Evolutionary conservation across 2,113 vertebrate genomes (phyloP).

Genomic region (Serilophus lunatus): DNA sequence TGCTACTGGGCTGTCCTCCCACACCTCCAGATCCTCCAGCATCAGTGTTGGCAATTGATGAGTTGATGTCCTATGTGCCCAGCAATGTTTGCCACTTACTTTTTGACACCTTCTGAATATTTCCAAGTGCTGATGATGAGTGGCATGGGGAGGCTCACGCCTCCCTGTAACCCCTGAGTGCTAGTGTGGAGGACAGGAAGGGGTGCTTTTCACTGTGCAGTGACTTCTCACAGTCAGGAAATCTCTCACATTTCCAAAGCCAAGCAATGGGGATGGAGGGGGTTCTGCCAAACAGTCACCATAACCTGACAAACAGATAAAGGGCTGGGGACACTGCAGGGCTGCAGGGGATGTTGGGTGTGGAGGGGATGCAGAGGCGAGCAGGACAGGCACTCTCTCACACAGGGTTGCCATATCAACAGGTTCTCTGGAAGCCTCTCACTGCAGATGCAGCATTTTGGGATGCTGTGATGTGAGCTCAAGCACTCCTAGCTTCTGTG

Average conservation of each 20-base stretch:
- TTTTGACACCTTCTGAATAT: not conserved
- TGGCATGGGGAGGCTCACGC: not conserved
- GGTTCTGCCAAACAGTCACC: not conserved
- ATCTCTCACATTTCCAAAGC: not conserved
- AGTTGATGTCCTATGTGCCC: not conserved
- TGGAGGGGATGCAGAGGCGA: fast-evolving
- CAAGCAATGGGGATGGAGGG: not conserved
- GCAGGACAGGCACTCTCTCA: not conserved
- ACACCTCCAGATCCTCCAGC: not conserved
- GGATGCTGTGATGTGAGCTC: not conserved
- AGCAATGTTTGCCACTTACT: not conserved
- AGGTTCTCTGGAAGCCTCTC: not conserved
- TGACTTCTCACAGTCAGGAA: not conserved
- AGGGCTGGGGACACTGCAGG: not conserved
- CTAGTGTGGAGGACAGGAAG: fast-evolving
- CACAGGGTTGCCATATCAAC: constrained; percentile 22
- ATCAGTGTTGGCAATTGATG: not conserved
- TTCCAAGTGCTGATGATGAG: not conserved
- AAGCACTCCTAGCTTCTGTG: not conserved
- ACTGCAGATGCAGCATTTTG: not conserved
- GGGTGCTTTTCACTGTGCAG: not conserved
- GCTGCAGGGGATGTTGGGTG: fast-evolving
- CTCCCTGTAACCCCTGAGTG: not conserved
- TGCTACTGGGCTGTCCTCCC: not conserved
- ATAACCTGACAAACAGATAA: not conserved